These are phyloP conservation scores for Gymnocephalus cernua DNA, from an alignment of 2,113 vertebrate species.

Conservation along the genomic window DNA sequence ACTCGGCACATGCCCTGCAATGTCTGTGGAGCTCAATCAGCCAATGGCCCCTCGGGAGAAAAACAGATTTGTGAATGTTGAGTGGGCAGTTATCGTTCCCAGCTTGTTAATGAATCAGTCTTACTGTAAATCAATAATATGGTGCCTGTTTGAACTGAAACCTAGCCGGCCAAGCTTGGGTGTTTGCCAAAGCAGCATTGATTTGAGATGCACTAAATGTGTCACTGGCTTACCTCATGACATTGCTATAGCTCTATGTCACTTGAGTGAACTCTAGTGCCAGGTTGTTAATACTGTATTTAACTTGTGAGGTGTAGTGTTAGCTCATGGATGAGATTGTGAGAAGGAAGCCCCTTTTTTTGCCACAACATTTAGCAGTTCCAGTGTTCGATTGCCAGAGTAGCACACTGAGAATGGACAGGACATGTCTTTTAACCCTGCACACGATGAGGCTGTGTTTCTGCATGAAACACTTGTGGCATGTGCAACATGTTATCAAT, in stretches of 20 bases:
- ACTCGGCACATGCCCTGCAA: slow-evolving; percentile 1
- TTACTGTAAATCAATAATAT: slow-evolving; percentile 53
- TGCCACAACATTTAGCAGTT: background rate
- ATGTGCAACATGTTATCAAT: background rate
- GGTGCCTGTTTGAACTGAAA: slow-evolving; percentile 54
- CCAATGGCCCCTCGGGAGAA: slow-evolving; percentile 10
- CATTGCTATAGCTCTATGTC: slow-evolving; percentile 60
- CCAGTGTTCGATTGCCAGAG: background rate
- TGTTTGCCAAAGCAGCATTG: slow-evolving; percentile 40
- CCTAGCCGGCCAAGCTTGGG: background rate
- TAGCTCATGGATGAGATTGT: slow-evolving; percentile 13
- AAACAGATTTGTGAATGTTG: slow-evolving; percentile 31
- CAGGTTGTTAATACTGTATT: slow-evolving; percentile 43
- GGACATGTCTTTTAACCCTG: background rate
- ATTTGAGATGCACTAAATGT: slow-evolving; percentile 48
- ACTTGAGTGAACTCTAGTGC: slow-evolving; percentile 1
- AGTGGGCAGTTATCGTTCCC: slow-evolving; percentile 35
- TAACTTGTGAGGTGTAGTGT: slow-evolving; percentile 35
- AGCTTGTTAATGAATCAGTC: slow-evolving; percentile 46
- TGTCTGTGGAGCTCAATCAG: slow-evolving; percentile 31
- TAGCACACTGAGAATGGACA: background rate
- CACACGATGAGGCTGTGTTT: too few species aligned
- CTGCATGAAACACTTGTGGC: background rate
- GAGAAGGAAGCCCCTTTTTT: slow-evolving; percentile 3
- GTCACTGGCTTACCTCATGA: slow-evolving; percentile 66